Evolutionary conservation across 2,113 vertebrate species (phyloP), one percentile per base, ranked within the genome.

Genomic region (Trachemys scripta): DNA sequence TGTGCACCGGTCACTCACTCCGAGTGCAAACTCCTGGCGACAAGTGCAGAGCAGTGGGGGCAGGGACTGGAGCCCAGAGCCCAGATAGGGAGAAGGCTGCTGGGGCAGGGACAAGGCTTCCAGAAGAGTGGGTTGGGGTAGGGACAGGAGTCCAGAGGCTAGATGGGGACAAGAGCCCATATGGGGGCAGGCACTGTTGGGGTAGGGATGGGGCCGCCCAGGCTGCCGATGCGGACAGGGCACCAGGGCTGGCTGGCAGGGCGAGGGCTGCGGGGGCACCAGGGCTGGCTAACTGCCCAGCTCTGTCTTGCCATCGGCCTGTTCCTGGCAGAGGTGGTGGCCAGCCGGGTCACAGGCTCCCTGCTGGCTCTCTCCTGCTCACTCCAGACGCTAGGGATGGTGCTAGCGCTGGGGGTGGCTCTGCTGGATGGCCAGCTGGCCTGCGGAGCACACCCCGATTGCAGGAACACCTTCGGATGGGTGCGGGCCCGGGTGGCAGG

Each of bases 381-480:
- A 9, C 83, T 91, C 59, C 93, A 94, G 49, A 94, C 93, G 9
- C 54, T 94, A 35, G 85, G n/a, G 50, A 57, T 82, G 1, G 9
- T 53, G 3, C 62, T 94, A 85, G 62, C 54, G 0, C 47, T 94
- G 13, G 75, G 42, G 10, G 38, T 80, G 12, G 16, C 53, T 12
- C 49, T 62, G 76, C 31, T 42, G 1, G 81, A 90, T 2, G 25
- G 17, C 59, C 27, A 50, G 51, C 89, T 94, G 16, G 6, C 49
- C 19, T 1, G 38, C 3, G 4, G 72, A 19, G 4, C 49, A 4
- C 4, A 9, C 27, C 8, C 38, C 16, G 6, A 54, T 7, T 10
- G 29, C 49, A 59, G 59, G 29, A 91, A 94, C n/a, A 88, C 93
- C 29, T 94, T 85, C 5, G 93, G 93, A 4, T 91, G 93, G 93